phyloP scores from a whole-genome alignment of 2,797 vertebrate genomes.

The Hippocampus kuda region DNA sequence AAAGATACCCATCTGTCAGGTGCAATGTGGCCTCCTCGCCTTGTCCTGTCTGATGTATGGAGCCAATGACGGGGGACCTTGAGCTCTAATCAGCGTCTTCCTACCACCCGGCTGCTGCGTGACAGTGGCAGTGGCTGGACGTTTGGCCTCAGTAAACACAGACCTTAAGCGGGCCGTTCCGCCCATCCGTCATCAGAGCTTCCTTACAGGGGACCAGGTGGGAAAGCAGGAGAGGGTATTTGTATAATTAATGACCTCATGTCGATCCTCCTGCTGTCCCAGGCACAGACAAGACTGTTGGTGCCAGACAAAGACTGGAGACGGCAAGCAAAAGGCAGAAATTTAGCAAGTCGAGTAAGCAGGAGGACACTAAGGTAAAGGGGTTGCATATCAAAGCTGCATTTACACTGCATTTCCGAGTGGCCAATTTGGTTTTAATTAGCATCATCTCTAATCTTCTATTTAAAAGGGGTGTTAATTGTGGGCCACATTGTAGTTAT shows the following conservation, averaged over 20 bases:
- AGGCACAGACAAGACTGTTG: slow-evolving; percentile 18
- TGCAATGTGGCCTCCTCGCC: slow-evolving; percentile 9
- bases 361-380: slow-evolving; percentile 13
- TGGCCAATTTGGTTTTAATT: background rate
- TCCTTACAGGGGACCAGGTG: slow-evolving; percentile 40
- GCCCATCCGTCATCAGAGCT: slow-evolving; percentile 39
- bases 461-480: no score
- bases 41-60: slow-evolving; percentile 40
- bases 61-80: slow-evolving; percentile 42
- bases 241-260: slow-evolving; percentile 62
- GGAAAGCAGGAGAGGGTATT: slow-evolving; percentile 19
- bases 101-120: slow-evolving; percentile 18
- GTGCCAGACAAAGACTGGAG: slow-evolving; percentile 20
- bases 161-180: slow-evolving; percentile 26
- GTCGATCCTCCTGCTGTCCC: slow-evolving; percentile 47
- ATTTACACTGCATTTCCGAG: background rate
- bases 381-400: slow-evolving; percentile 41
- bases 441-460: no score
- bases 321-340: slow-evolving; percentile 23
- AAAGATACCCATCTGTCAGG: slow-evolving; percentile 14
- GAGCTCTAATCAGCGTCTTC: slow-evolving; percentile 30
- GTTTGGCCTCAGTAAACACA: slow-evolving; percentile 39
- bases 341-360: slow-evolving; percentile 9
- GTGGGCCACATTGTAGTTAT: no score
- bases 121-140: slow-evolving; percentile 10